Conservation (phyloP, 2,113 vertebrate species). For the Nicator chloris region DNA sequence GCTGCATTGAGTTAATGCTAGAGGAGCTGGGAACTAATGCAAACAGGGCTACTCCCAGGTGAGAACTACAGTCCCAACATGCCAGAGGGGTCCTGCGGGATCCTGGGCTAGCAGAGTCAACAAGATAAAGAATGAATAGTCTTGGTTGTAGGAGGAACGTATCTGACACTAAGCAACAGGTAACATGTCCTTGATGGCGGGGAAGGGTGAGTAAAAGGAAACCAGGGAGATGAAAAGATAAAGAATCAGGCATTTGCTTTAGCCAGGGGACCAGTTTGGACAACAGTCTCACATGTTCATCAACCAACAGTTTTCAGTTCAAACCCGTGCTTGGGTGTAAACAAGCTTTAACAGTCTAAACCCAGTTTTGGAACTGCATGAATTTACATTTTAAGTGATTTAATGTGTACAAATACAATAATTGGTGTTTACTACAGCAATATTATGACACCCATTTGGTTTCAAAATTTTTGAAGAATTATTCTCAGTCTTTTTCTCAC, state of each 20-base stretch:
- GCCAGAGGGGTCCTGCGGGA: constrained; percentile 66
- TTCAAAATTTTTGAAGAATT: constrained; percentile 67
- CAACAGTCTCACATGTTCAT: neutral
- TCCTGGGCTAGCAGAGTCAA: constrained; percentile 63
- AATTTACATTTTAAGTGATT: constrained; percentile 73
- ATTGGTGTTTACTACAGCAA: constrained; percentile 75
- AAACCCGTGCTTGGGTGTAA: constrained; percentile 41
- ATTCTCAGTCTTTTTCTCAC: constrained; percentile 61
- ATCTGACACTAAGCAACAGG: constrained; percentile 73
- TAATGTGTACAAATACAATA: constrained; percentile 69
- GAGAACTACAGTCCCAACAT: constrained; percentile 72
- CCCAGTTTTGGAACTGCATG: constrained; percentile 69
- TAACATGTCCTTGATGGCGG: constrained; percentile 72
- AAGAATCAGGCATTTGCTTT: constrained; percentile 79
- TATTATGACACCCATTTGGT: constrained; percentile 72
- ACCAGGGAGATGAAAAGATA: constrained; percentile 82
- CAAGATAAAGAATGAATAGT: constrained; percentile 62
- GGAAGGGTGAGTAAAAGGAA: constrained; percentile 65
- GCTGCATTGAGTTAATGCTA: constrained; percentile 87
- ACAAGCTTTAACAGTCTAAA: constrained; percentile 57
- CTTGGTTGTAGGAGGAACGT: constrained; percentile 64
- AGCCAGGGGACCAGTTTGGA: neutral
- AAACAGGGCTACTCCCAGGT: constrained; percentile 71
- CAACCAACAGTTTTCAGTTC: neutral
- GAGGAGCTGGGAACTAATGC: constrained; percentile 75